These are phyloP conservation scores for Colossoma macropomum DNA, from an alignment of 2,113 vertebrate genomes.

Conservation along the genomic window DNA sequence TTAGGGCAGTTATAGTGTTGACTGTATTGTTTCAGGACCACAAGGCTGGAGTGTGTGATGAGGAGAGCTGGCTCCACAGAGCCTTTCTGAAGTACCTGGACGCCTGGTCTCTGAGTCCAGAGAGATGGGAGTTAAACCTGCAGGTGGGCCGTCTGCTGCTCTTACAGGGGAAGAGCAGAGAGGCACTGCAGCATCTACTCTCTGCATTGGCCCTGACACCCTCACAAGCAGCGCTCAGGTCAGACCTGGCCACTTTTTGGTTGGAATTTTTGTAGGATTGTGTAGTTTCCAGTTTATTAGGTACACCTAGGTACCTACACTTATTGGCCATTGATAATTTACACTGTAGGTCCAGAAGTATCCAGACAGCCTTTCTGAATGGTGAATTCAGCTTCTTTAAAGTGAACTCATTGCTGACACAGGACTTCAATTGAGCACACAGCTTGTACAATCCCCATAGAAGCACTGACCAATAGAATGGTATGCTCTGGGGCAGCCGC, in stretches of 20 bases:
- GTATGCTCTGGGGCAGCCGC: no score
- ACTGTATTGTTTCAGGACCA: slow-evolving; percentile 50
- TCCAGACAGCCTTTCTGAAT: no score
- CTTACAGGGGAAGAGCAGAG: slow-evolving; percentile 61
- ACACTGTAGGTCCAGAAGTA: no score
- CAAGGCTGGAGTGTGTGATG: slow-evolving; percentile 51
- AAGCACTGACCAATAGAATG: no score
- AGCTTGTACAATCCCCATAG: no score
- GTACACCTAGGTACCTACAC: no score
- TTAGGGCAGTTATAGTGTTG: not conserved
- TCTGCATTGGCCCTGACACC: slow-evolving; percentile 66
- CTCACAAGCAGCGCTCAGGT: slow-evolving; percentile 70
- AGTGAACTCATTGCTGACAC: no score
- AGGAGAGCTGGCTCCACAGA: slow-evolving; percentile 59
- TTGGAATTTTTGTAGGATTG: not conserved
- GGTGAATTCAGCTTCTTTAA: no score
- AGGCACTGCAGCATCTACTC: slow-evolving; percentile 71
- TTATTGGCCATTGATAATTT: not conserved
- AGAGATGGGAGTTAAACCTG: slow-evolving; percentile 72
- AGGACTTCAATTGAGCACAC: no score
- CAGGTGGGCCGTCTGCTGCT: slow-evolving; percentile 70
- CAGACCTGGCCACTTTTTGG: not conserved
- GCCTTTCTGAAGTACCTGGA: slow-evolving; percentile 76
- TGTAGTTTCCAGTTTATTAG: not conserved
- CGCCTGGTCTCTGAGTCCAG: slow-evolving; percentile 71